Conservation (phyloP, 2,113 vertebrate genomes). For the Alaudala cheleensis region DNA sequence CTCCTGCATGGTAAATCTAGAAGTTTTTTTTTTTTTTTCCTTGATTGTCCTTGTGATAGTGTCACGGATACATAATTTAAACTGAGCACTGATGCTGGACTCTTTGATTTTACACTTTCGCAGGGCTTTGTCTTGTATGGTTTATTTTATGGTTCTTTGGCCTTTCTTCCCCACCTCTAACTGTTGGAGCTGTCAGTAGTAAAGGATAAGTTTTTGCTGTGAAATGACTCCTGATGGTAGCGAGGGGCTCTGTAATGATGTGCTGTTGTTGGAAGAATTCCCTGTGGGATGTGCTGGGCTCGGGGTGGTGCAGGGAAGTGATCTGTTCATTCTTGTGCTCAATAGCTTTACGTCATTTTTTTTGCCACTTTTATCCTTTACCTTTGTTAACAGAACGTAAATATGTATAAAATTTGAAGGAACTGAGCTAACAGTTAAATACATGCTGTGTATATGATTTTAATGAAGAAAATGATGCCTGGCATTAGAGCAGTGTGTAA, state of each 20-base stretch:
- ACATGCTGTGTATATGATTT: slow-evolving; percentile 95
- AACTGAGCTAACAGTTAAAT: slow-evolving; percentile 90
- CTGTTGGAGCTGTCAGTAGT: slow-evolving; percentile 70
- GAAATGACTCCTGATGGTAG: slow-evolving; percentile 61
- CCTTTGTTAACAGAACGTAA: slow-evolving; percentile 83
- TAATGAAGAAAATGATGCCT: slow-evolving; percentile 90
- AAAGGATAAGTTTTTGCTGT: slow-evolving; percentile 70
- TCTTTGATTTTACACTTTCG: slow-evolving; percentile 73
- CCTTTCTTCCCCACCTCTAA: slow-evolving; percentile 66
- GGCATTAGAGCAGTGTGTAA: slow-evolving; percentile 77
- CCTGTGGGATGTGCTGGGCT: slow-evolving; percentile 54
- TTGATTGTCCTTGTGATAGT: slow-evolving; percentile 80
- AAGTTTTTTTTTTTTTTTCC: slow-evolving; percentile 69
- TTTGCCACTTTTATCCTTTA: slow-evolving; percentile 73
- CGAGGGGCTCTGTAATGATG: slow-evolving; percentile 53
- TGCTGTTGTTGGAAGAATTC: slow-evolving; percentile 62
- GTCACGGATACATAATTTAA: slow-evolving; percentile 76
- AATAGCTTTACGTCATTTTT: slow-evolving; percentile 66
- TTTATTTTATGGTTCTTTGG: slow-evolving; percentile 76
- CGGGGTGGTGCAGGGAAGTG: slow-evolving; percentile 10
- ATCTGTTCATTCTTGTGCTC: slow-evolving; percentile 49
- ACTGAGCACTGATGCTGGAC: slow-evolving; percentile 79
- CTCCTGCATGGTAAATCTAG: slow-evolving; percentile 86
- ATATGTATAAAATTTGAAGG: slow-evolving; percentile 96
- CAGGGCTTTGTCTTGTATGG: slow-evolving; percentile 76